A percentile compares a stretch with the other conserved stretches of the same genome.
Evolutionary conservation across 2,113 vertebrate genomes (phyloP).

Genomic region (Craseonycteris thonglongyai): DNA sequence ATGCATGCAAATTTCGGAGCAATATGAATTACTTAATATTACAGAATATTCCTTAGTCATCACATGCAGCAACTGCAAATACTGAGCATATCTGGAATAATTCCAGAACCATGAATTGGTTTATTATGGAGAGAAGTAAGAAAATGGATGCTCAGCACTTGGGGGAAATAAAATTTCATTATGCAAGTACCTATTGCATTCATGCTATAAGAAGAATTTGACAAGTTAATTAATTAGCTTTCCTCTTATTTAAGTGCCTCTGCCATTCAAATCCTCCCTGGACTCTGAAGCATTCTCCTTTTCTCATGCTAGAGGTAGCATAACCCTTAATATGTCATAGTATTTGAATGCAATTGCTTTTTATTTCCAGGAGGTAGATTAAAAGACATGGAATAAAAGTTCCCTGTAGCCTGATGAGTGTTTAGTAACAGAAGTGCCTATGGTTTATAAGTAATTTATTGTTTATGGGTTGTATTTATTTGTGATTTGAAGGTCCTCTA

Average conservation of each 20-base stretch:
- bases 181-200: neutral
- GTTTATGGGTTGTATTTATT: neutral
- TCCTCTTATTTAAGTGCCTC: constrained; percentile 19
- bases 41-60: neutral
- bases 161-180: constrained; percentile 12
- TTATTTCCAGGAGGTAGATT: neutral
- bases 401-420: neutral
- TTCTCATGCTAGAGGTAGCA: neutral
- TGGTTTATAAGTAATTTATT: neutral
- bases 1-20: neutral
- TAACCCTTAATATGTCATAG: neutral
- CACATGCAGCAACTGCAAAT: neutral
- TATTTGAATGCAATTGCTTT: neutral
- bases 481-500: neutral
- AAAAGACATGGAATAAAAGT: neutral
- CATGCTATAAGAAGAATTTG: neutral
- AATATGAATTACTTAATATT: neutral
- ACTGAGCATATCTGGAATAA: neutral
- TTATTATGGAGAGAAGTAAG: neutral
- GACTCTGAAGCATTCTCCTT: neutral
- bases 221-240: constrained; percentile 33
- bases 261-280: neutral
- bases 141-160: neutral
- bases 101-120: constrained; percentile 4
- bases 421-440: neutral